Evolutionary conservation across 2,113 vertebrate genomes (phyloP).

Genomic region (Sinocyclocheilus maitianheensis): DNA sequence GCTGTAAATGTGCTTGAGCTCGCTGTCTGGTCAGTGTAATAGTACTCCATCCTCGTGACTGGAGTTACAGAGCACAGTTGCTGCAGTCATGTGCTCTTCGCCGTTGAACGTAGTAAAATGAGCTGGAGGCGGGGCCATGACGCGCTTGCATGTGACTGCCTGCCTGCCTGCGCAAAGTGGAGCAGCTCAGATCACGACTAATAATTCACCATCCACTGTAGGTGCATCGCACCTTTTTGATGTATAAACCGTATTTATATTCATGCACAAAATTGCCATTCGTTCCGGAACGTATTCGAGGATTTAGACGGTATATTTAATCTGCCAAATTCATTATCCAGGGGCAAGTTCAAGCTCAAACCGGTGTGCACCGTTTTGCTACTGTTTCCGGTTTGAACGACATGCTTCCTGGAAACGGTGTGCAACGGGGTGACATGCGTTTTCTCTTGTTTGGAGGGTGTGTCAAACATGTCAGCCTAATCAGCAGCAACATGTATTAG

Average conservation of each 20-base stretch:
- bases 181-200: conserved; percentile 54
- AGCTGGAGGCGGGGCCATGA: conserved; percentile 65
- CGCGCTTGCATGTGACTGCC: conserved; percentile 68
- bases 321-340: neutral
- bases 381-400: no score
- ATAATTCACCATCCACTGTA: conserved; percentile 41
- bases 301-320: neutral
- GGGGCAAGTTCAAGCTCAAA: no score
- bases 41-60: conserved; percentile 81
- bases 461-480: no score
- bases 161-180: conserved; percentile 50
- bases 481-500: no score
- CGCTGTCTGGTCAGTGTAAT: conserved; percentile 63
- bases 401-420: no score
- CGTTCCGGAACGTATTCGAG: neutral
- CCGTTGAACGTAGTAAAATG: conserved; percentile 69
- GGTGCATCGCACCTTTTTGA: conserved; percentile 3
- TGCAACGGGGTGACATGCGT: no score
- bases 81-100: conserved; percentile 79
- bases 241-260: neutral
- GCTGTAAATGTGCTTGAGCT: conserved; percentile 2
- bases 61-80: conserved; percentile 71
- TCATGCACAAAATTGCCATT: neutral
- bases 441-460: no score
- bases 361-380: no score